Evolutionary conservation across 2,888 invertebrate species (phyloP).

Genomic region (Mellilla xanthometata): DNA sequence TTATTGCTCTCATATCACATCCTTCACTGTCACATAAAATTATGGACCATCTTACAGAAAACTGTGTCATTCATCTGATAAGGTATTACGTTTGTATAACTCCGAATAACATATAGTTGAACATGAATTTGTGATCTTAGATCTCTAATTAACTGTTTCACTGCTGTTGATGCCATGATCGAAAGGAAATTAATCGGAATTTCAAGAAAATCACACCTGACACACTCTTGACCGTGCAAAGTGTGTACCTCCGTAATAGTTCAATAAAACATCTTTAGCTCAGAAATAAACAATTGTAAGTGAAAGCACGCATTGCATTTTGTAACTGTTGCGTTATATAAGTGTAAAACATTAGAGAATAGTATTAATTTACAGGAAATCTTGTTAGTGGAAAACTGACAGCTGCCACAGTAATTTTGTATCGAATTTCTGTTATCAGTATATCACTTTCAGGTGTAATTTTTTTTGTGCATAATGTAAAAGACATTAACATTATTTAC

Average conservation of each 20-base stretch:
- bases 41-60: conserved; percentile 8
- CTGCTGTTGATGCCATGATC: not conserved
- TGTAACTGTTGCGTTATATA: conserved; percentile 28
- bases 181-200: conserved; percentile 1
- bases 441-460: conserved; percentile 22
- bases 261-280: conserved; percentile 5
- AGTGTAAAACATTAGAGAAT: conserved; percentile 27
- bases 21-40: not conserved
- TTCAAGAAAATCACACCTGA: conserved; percentile 3
- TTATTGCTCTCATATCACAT: conserved; percentile 4
- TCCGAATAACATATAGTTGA: conserved; percentile 4
- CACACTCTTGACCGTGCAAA: conserved; percentile 9
- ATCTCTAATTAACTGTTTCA: not conserved
- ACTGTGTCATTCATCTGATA: conserved; percentile 30
- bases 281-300: not conserved
- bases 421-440: conserved; percentile 35
- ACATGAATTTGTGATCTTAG: not conserved
- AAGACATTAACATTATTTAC: conserved; percentile 43
- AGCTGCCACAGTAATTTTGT: conserved; percentile 30
- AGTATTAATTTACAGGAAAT: conserved; percentile 40
- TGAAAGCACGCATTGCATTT: not conserved
- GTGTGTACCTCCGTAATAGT: conserved; percentile 7
- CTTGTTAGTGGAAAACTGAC: conserved; percentile 33
- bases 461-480: conserved; percentile 24
- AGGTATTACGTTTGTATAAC: conserved; percentile 13